Base-by-base conservation (phyloP, 2,797 vertebrate species). In the Lepidocolaptes lacrymiger region DNA sequence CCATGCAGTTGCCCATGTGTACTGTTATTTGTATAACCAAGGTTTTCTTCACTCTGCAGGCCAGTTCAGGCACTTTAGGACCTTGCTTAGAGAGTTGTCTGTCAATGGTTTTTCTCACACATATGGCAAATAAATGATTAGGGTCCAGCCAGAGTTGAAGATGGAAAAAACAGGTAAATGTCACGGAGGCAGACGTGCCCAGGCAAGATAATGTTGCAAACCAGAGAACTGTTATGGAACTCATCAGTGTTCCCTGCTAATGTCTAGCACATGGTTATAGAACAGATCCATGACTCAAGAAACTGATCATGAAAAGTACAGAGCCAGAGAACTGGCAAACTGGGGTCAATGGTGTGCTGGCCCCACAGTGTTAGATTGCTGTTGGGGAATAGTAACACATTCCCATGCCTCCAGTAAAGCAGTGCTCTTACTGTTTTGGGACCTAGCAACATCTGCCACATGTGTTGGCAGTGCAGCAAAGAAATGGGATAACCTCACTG, bases 31-130 rank as follows among this genome's bases (percentile, higher is more conserved):
- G 2, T 1, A 2, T 23, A 21, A 43, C 14, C 19, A 36, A 5
- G 41, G 12, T 37, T 39, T 30, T 49, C 36, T 6, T 48, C 41
- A 20, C 7, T 14, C 23, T 41, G 14, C 61, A 44, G 55, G 16
- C 8, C 36, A 54, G 17, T 3, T 1, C 18, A 19, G 3, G 0
- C 0, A 0, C 34, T 71, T 30, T 12, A n/a, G 78, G 63, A 54
- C 9, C 14, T 72, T 84, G 32, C 23, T 12, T 23, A 39, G 23
- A 36, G 11, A 74, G 17, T 4, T 48, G 27, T 4, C n/a, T 69
- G 51, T 77, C 24, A 8, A 76, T 54, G 27, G 12, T 93, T 83
- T 89, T 88, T 54, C 28, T 88, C 34, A 30, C 20, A 23, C 4
- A 3, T 9, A 2, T 0, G 3, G 43, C 30, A 83, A 61, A 49